phyloP scores from a whole-genome alignment of 2,797 vertebrate genomes.

The Tamandua tetradactyla region DNA sequence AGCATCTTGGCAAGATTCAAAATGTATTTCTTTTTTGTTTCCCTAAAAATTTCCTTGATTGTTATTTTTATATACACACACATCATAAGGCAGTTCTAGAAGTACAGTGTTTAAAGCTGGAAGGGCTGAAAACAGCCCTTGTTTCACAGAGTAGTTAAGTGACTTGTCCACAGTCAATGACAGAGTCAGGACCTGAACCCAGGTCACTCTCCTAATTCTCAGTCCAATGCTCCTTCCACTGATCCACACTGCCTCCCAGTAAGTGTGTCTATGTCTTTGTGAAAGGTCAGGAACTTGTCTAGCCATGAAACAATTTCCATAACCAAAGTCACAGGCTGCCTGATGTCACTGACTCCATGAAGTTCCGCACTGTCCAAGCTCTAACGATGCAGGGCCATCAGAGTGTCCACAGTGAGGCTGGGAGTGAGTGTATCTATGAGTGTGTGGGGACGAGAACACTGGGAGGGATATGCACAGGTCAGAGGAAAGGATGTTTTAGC shows the following conservation, averaged over 20 bases:
- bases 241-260: neutral
- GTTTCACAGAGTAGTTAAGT: neutral
- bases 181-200: neutral
- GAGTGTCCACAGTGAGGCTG: rapidly evolving
- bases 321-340: neutral
- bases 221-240: neutral
- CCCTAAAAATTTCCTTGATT: neutral
- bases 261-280: neutral
- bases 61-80: neutral
- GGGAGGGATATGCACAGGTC: neutral
- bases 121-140: neutral
- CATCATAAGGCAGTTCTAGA: neutral
- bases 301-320: neutral
- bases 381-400: rapidly evolving
- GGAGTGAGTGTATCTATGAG: neutral
- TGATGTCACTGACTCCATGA: rapidly evolving
- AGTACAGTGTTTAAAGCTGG: neutral
- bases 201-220: neutral
- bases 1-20: neutral
- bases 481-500: neutral
- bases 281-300: neutral
- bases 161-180: neutral
- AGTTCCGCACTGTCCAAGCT: too few species aligned
- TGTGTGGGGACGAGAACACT: neutral
- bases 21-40: neutral